Evolutionary conservation across 2,888 invertebrate genomes (phyloP), one percentile per base, ranked within the genome.

Genomic region (Furcula furcula): DNA sequence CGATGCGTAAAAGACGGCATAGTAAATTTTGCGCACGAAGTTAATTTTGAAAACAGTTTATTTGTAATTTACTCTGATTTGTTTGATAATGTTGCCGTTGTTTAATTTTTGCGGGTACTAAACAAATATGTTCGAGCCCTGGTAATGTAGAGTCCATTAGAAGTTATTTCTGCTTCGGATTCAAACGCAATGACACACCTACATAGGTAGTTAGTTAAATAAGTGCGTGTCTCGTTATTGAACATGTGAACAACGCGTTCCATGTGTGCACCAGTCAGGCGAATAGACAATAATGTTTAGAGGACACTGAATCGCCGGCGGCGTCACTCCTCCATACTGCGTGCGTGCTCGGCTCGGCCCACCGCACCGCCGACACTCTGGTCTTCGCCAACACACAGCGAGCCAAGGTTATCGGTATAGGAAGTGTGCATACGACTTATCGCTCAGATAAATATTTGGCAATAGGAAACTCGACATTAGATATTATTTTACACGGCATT

Each of bases 211-310:
- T n/a, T n/a, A n/a, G n/a, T n/a, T n/a, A n/a, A n/a, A n/a, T n/a
- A n/a, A n/a, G n/a, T n/a, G n/a, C n/a, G n/a, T n/a, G n/a, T n/a
- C n/a, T n/a, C n/a, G n/a, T n/a, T n/a, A 16, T 16, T 16, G 4
- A 4, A 29, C 45, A 44, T 23, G 19, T 29, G 33, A 11, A 26
- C 22, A 27, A 18, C 45, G 32, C 36, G 31, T 29, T 16, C 7
- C 14, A 32, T 25, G 16, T 11, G 26, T 40, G 48, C 43, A 31
- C 49, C 31, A 38, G 29, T 44, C 43, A 39, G 36, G 29, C 36
- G 42, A 40, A 34, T 44, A 55, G 39, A 42, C 40, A 37, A 37
- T 35, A 47, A 43, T 45, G 14, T 51, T 45, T 50, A 34, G 55
- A 55, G 55, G 58, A 51, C 37, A 37, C 21, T 22, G 19, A 12